Evolutionary conservation across 1,140 invertebrate genomes (phyloP).

Genomic region (Tribolium castaneum): DNA sequence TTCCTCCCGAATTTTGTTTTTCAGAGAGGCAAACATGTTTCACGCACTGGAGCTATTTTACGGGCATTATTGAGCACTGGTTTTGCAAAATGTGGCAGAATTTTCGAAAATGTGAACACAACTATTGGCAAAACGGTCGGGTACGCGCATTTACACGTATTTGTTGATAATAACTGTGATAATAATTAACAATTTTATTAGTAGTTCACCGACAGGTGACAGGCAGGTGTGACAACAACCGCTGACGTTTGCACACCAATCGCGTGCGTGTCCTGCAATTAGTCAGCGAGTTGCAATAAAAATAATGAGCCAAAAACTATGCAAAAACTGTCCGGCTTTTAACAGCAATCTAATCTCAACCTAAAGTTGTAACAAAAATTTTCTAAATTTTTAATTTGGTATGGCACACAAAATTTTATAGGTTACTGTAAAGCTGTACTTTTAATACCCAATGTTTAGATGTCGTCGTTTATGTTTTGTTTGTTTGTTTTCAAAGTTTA

Average conservation of each 20-base stretch:
- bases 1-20: constrained; percentile 81
- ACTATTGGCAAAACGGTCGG: background rate
- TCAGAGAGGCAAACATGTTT: constrained; percentile 74
- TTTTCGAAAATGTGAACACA: constrained; percentile 5
- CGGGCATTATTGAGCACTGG: background rate
- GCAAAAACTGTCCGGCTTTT: too few species aligned
- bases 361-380: too few species aligned
- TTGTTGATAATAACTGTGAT: constrained; percentile 15
- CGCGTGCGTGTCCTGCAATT: background rate
- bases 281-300: background rate
- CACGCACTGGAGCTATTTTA: background rate
- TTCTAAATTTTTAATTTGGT: too few species aligned
- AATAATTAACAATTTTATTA: background rate
- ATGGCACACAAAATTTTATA: too few species aligned
- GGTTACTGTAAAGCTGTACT: too few species aligned
- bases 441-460: too few species aligned
- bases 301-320: too few species aligned
- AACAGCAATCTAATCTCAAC: too few species aligned
- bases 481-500: too few species aligned
- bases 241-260: background rate
- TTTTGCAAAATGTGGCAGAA: background rate
- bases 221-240: constrained; percentile 1
- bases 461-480: too few species aligned
- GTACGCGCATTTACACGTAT: constrained; percentile 22
- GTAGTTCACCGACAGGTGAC: constrained; percentile 10